Conservation (phyloP, 1,140 invertebrate genomes). For the Dufourea novaeangliae region DNA sequence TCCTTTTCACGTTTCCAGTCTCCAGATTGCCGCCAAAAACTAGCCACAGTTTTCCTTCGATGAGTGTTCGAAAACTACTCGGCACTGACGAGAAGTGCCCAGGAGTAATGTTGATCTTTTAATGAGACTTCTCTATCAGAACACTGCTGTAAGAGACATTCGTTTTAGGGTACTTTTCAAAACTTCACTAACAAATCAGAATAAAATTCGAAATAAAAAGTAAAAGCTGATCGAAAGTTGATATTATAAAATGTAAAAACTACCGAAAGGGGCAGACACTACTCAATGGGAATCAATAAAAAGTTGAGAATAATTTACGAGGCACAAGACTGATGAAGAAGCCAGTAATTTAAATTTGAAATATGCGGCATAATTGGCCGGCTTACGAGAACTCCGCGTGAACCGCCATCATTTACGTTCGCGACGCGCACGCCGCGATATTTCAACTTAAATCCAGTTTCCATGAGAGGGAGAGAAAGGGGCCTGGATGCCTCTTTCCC, state of each 20-base stretch:
- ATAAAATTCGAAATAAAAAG: too few species aligned
- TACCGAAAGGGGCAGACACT: not conserved
- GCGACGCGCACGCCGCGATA: constrained; percentile 23
- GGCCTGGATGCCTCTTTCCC: constrained; percentile 11
- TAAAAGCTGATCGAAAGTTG: not conserved
- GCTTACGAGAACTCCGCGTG: not conserved
- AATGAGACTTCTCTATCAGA: too few species aligned
- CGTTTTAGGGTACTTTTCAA: too few species aligned
- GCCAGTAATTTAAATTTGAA: not conserved
- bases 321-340: not conserved
- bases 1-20: too few species aligned
- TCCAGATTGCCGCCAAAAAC: too few species aligned
- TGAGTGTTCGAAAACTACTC: too few species aligned
- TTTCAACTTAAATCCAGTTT: constrained; percentile 51
- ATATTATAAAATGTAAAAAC: not conserved
- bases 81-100: too few species aligned
- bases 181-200: too few species aligned
- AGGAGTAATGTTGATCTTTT: too few species aligned
- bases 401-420: constrained; percentile 24
- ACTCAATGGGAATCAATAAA: not conserved
- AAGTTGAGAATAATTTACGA: not conserved
- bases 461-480: not conserved
- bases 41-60: too few species aligned
- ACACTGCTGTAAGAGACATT: too few species aligned
- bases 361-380: not conserved